These are phyloP conservation scores for Lutjanus argentimaculatus DNA, from an alignment of 2,797 vertebrate species.

Conservation along the genomic window DNA sequence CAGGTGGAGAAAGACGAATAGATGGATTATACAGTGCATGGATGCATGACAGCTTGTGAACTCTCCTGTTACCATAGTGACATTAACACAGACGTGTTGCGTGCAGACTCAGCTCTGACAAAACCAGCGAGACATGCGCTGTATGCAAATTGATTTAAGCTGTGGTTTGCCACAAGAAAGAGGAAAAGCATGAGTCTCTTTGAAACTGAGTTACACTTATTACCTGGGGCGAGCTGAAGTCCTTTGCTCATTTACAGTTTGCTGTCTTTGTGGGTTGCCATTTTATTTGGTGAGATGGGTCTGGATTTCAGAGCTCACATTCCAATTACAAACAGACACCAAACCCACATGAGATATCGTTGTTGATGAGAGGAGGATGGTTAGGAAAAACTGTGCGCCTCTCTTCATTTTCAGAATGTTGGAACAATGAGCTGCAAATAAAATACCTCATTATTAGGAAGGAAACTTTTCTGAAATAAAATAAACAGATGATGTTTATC, in stretches of 20 bases:
- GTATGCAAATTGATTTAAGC: conserved; percentile 38
- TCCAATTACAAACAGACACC: conserved; percentile 47
- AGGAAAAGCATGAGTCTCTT: conserved; percentile 28
- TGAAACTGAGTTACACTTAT: conserved; percentile 39
- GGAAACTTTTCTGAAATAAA: not conserved
- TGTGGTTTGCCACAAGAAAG: conserved; percentile 37
- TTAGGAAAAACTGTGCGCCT: not conserved
- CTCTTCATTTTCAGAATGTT: conserved; percentile 4
- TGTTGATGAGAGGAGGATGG: conserved; percentile 19
- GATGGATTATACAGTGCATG: not conserved
- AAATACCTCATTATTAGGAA: not conserved
- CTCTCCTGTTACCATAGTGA: not conserved
- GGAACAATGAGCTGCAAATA: not conserved
- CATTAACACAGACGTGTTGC: conserved; percentile 9
- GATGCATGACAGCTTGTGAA: not conserved
- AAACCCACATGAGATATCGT: conserved; percentile 19
- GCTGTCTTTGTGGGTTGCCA: conserved; percentile 25
- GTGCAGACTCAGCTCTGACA: conserved; percentile 20
- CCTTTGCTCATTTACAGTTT: conserved; percentile 23
- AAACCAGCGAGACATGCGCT: conserved; percentile 11
- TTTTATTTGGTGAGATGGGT: conserved; percentile 25
- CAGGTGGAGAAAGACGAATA: not conserved
- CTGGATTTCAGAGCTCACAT: conserved; percentile 32
- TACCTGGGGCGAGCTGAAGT: conserved; percentile 3
- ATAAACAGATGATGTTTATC: not conserved